phyloP scores from a whole-genome alignment of 2,888 invertebrate species.

The Steinernema hermaphroditum region DNA sequence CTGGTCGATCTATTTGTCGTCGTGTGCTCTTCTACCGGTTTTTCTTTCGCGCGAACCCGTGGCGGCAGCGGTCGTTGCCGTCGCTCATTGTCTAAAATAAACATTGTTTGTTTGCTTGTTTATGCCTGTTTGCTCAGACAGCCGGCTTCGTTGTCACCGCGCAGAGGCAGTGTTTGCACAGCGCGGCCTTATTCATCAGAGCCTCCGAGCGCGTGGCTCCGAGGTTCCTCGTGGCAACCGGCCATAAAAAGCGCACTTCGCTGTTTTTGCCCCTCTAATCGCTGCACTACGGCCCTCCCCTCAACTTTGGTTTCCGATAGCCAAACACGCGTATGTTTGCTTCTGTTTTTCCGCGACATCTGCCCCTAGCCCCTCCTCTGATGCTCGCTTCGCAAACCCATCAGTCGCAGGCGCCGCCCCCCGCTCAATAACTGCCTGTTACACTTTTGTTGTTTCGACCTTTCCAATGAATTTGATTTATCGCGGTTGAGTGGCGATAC shows the following conservation, averaged over 20 bases:
- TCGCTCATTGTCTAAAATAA: constrained; percentile 16
- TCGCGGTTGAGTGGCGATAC: not conserved
- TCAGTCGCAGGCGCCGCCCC: not conserved
- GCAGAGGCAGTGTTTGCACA: not conserved
- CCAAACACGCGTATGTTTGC: constrained; percentile 1
- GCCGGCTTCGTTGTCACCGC: constrained; percentile 8
- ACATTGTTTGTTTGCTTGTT: constrained; percentile 28
- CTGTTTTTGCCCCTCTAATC: not conserved
- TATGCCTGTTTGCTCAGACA: constrained; percentile 23
- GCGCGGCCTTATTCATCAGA: not conserved
- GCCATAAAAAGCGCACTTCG: not conserved
- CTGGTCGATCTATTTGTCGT: constrained; percentile 15
- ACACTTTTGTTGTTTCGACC: constrained; percentile 23
- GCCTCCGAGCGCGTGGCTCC: not conserved
- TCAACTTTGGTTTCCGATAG: not conserved
- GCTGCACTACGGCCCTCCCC: not conserved
- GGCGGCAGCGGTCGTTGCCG: constrained; percentile 6
- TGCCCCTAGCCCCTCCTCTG: not conserved
- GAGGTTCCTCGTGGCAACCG: not conserved
- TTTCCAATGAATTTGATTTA: constrained; percentile 18
- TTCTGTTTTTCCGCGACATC: constrained; percentile 2
- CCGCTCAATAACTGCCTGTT: not conserved
- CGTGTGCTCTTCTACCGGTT: constrained; percentile 20
- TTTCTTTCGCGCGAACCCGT: constrained; percentile 7
- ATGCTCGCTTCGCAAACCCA: constrained; percentile 5